phyloP scores from a whole-genome alignment of 2,113 vertebrate species.

The Fregetta grallaria region DNA sequence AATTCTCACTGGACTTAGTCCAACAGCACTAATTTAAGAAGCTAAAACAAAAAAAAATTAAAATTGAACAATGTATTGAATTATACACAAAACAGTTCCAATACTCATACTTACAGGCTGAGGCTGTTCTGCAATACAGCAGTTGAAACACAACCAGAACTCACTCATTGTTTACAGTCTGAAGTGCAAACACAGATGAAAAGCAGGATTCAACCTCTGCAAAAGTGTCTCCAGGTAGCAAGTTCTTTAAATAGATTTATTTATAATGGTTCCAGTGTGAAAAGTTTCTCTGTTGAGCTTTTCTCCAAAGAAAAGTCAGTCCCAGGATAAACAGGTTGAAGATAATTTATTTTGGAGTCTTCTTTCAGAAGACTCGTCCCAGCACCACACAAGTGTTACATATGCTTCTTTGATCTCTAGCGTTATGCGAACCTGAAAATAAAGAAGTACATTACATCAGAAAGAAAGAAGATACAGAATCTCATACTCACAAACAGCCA shows the following conservation, averaged over 20 bases:
- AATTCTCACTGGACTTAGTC: neutral
- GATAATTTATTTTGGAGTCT: neutral
- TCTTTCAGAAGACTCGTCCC: neutral
- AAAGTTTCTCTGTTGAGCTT: neutral
- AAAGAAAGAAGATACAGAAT: neutral
- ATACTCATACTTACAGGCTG: constrained; percentile 79
- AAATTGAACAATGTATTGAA: neutral
- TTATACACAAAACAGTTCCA: neutral
- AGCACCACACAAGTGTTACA: neutral
- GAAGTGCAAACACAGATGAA: constrained; percentile 6
- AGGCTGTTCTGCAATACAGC: constrained; percentile 85
- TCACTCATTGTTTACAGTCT: constrained; percentile 81
- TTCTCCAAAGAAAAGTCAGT: neutral
- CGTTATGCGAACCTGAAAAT: constrained; percentile 2
- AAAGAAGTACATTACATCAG: neutral
- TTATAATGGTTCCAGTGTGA: neutral
- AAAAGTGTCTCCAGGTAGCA: neutral
- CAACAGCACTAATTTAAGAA: neutral
- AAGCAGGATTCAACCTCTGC: neutral
- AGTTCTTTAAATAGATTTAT: neutral
- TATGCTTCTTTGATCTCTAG: neutral
- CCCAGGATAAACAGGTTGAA: neutral
- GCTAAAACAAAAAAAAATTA: neutral
- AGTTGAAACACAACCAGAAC: constrained; percentile 89
- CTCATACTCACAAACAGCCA: neutral